Base-by-base conservation (phyloP, 2,113 vertebrate genomes). In the Rafetus swinhoei region DNA sequence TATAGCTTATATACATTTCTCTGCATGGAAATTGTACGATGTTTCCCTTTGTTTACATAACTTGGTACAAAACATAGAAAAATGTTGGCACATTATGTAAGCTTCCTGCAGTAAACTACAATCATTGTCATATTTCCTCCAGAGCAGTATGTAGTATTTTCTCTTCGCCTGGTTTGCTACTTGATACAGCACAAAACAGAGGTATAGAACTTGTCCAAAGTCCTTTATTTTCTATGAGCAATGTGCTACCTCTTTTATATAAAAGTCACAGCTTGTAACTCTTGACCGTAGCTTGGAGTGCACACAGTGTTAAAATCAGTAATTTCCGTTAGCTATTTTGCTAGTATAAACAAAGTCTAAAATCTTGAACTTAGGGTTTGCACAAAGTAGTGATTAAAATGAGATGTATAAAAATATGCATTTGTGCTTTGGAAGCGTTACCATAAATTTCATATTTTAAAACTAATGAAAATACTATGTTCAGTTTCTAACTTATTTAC, bases 61-160 rank as follows among this genome's bases (percentile, higher is more conserved):
- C 84, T 95, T 96, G 76, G 83, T 98, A 98, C 95, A 98, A 98
- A 98, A 98, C 96, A 94, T 97, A 98, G 94, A 97, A 98, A 97
- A 97, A 96, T 90, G 89, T 98, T 98, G 98, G 97, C 98, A 98
- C 97, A 10, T 96, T 95, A 96, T 94, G 69, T 97, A 95, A 96
- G 92, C 94, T 97, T 94, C 90, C 79, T 81, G 82, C 84, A 93
- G 85, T 81, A 90, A 95, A 91, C 53, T 86, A 72, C 94, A 91
- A 69, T 94, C 87, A 87, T 82, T 95, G 82, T 96, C 29, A 76
- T 85, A 93, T 88, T 92, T 92, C 76, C 85, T 94, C 55, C 77
- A 55, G 72, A 94, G 83, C 80, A 76, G 2, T 84, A 94, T 80
- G 88, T 86, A 22, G 45, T 86, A 9, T 27, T 57, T 65, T n/a